Evolutionary conservation across 2,113 vertebrate species (phyloP), one percentile per base, ranked within the genome.

Genomic region (Chinchilla lanigera): DNA sequence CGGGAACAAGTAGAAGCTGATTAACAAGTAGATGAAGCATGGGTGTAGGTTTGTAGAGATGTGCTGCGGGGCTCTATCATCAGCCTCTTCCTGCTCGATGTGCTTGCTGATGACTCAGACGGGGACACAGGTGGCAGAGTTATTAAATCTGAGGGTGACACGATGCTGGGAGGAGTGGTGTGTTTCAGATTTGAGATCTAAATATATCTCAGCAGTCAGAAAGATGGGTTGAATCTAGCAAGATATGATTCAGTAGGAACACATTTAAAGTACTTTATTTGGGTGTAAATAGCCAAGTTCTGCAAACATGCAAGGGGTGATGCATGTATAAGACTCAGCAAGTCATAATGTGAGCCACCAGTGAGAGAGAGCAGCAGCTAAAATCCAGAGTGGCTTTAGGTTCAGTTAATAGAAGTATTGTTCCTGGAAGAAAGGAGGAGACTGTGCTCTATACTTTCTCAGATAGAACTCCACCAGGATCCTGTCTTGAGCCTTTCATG

Each of bases 1-100:
- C 19, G 85, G 20, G 12, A 13, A 7, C 33, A 54, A 5, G 1
- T 0, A 52, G 63, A 78, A 38, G 90, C 90, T 44, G 73, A 85
- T 54, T 19, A 47, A 8, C 58, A 30, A 35, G 90, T 8, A 65
- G 78, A 5, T 38, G 61, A 20, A 33, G 4, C 20, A 0, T 2
- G 33, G 89, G 78, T 50, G 52, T 33, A 24, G 30, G 54, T 41
- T 61, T 80, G 93, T 7, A 3, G 93, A n/a, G 77, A n/a, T 0
- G 73, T 5, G 19, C 86, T 8, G 0, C 0, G 0, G 67, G 88
- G 35, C 54, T 83, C 38, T 2, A 0, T 24, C 33, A 0, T 2
- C 38, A 26, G 16, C 61, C 38, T 38, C 89, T 58, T 85, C n/a
- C 35, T 60, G 63, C 52, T 89, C 26, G 0, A 1, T 1, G 4